Conservation (phyloP, 2,888 invertebrate genomes). For the Periphyllus acericola region DNA sequence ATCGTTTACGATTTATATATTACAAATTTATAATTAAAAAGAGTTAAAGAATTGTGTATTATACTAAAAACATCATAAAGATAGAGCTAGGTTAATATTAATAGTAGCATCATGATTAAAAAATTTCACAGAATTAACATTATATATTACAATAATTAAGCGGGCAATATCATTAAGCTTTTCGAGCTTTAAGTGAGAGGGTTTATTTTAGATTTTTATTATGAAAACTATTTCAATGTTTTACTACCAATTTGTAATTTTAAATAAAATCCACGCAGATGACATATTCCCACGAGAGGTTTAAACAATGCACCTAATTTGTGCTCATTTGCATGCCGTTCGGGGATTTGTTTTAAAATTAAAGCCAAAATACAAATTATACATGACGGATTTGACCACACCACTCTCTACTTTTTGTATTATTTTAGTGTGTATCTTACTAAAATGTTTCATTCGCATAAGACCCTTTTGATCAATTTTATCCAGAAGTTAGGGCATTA, state of each 20-base stretch:
- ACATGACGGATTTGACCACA: conserved; percentile 34
- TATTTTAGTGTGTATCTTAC: conserved; percentile 4
- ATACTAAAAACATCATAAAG: background rate
- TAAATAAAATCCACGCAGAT: conserved; percentile 46
- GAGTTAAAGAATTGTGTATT: background rate
- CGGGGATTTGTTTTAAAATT: conserved; percentile 49
- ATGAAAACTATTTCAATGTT: conserved; percentile 44
- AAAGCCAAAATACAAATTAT: conserved; percentile 49
- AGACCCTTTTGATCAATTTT: conserved; percentile 6
- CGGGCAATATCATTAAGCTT: conserved; percentile 10
- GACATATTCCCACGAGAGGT: conserved; percentile 45
- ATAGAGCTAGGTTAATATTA: background rate
- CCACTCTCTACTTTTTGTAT: background rate
- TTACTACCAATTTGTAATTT: conserved; percentile 47
- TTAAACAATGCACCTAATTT: conserved; percentile 50
- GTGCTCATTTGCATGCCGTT: conserved; percentile 53
- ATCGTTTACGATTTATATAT: background rate
- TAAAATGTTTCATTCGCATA: background rate
- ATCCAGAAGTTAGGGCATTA: background rate
- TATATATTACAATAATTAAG: background rate
- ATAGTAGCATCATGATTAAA: background rate
- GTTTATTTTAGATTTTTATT: conserved; percentile 29
- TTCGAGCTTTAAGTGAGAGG: background rate
- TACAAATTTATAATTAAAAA: background rate
- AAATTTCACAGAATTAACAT: conserved; percentile 7